Conservation (phyloP, 2,888 invertebrate species). For the Xestobium rufovillosum region DNA sequence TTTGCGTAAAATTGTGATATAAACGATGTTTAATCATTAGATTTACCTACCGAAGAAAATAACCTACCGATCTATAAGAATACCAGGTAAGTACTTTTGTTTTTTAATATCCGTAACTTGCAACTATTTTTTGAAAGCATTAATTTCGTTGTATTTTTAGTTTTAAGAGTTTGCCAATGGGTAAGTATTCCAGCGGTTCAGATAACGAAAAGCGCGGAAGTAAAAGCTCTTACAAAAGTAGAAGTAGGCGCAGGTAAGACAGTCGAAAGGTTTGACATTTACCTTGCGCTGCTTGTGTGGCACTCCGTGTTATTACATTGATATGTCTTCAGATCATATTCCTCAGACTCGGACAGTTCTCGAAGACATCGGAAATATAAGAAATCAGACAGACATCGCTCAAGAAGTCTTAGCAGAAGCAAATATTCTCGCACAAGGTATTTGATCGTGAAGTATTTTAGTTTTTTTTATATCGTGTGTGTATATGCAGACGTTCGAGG, state of each 20-base stretch:
- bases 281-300: neutral
- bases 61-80: no score
- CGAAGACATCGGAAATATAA: conserved; percentile 28
- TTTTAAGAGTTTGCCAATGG: no score
- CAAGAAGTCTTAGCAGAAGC: conserved; percentile 32
- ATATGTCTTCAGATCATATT: conserved; percentile 32
- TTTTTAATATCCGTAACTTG: no score
- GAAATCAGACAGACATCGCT: conserved; percentile 27
- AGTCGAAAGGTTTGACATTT: conserved; percentile 9
- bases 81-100: no score
- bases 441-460: conserved; percentile 13
- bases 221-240: conserved; percentile 37
- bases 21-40: no score
- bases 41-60: no score
- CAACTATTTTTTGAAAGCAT: no score
- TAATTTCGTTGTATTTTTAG: no score
- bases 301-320: neutral
- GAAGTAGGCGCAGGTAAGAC: conserved; percentile 38
- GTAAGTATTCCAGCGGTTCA: conserved; percentile 44
- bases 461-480: conserved; percentile 4
- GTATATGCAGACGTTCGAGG: conserved; percentile 27
- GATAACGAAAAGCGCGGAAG: conserved; percentile 38
- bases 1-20: no score
- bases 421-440: conserved; percentile 34
- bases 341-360: conserved; percentile 34